Base-by-base conservation (phyloP, 2,888 invertebrate species). In the Subacronicta megacephala region DNA sequence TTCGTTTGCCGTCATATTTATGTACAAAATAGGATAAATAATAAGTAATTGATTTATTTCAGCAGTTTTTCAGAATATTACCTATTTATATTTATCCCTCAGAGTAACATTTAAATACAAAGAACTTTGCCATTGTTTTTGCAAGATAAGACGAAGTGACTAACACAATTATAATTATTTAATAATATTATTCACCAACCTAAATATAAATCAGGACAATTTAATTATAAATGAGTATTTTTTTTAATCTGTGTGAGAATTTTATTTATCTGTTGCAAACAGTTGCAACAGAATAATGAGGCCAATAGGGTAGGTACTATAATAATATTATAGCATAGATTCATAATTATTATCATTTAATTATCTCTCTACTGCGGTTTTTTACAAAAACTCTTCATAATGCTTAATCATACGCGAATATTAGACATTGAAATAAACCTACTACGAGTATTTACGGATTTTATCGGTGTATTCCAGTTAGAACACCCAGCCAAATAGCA, bases 141-240 rank as follows among this genome's bases (percentile, higher is more conserved):
- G 20, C 10, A 0, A 38, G 49, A 53, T 50, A 55, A 36, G 0
- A n/a, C 3, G 23, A 4, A 40, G 46, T 65, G 65, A 70, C 46
- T 51, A 64, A 71, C 7, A 0, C 15, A 23, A 56, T 37, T 10
- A 44, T 20, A 49, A 7, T 13, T n/a, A 64, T 20, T 35, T 1
- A 23, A 45, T 42, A 7, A 6, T 10, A 37, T 66, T 47, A 71
- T 52, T 71, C 44, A 71, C 33, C 31, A 52, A 45, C 20, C 44
- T 57, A 38, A 51, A 41, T 47, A 51, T 70, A 70, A 56, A 57
- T 35, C 37, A 23, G 57, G 33, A 51, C 43, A 69, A 41, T 35
- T 26, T 3, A 45, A 31, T 26, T 47, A 13, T 55, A 47, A 29
- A 68, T 55, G 49, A 41, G 49, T 42, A 69, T 33, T 17, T 10